Percentiles rank a stretch among this genome's conserved stretches.
Conservation (phyloP, 2,797 vertebrate species). For the Antrozous pallidus region DNA sequence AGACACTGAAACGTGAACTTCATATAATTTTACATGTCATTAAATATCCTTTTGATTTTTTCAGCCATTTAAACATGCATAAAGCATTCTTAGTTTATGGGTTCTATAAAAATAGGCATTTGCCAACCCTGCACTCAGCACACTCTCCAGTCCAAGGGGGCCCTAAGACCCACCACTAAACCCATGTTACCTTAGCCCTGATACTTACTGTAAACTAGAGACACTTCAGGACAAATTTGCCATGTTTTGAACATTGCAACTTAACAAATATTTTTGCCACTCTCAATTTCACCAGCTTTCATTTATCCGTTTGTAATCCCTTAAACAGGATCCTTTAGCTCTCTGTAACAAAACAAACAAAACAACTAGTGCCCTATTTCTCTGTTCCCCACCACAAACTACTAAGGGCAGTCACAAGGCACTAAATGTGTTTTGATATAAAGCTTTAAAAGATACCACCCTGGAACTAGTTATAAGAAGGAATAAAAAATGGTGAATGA, state of each 20-base stretch:
- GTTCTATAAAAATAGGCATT: not conserved
- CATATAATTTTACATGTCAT: not conserved
- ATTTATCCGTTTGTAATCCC: not conserved
- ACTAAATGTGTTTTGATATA: not conserved
- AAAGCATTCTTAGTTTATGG: not conserved
- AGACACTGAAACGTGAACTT: slow-evolving; percentile 11
- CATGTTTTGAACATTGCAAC: not conserved
- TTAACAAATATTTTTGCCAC: not conserved
- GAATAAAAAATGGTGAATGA: not conserved
- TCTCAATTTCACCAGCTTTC: not conserved
- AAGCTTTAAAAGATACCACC: not conserved
- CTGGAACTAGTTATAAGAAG: not conserved
- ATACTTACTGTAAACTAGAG: not conserved
- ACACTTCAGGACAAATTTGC: not conserved
- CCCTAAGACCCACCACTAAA: not conserved
- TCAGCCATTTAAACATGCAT: not conserved
- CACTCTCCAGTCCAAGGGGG: not conserved
- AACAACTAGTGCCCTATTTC: not conserved
- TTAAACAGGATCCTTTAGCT: not conserved
- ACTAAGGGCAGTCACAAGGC: not conserved
- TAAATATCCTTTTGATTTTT: not conserved
- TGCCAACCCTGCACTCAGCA: no score
- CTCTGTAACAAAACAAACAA: not conserved
- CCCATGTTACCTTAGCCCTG: not conserved
- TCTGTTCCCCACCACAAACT: not conserved